Conservation (phyloP, 2,797 vertebrate genomes). For the Rhinogobio ventralis region DNA sequence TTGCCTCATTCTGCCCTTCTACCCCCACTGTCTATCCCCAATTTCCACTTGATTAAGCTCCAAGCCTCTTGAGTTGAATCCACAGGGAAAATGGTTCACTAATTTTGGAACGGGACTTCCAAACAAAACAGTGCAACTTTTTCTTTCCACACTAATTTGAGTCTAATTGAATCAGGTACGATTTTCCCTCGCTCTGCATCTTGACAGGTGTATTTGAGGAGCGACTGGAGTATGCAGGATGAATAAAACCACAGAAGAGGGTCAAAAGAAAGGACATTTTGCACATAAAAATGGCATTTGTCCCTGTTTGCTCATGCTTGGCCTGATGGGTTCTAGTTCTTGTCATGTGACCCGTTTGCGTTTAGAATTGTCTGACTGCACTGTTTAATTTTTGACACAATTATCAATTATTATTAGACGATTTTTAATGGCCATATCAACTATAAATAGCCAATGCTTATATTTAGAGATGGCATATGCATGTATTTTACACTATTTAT, state of each 20-base stretch:
- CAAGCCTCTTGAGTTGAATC: slow-evolving; percentile 77
- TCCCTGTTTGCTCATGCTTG: slow-evolving; percentile 26
- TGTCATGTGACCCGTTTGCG: background rate
- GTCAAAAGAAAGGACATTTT: slow-evolving; percentile 5
- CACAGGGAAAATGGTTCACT: slow-evolving; percentile 78
- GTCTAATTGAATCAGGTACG: slow-evolving; percentile 35
- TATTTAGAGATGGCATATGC: background rate
- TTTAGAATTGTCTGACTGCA: too few relatives aligned
- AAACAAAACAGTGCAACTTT: slow-evolving; percentile 65
- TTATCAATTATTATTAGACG: background rate
- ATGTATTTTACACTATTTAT: background rate
- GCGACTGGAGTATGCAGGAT: background rate
- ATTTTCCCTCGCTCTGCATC: slow-evolving; percentile 21
- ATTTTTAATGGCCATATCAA: too few relatives aligned
- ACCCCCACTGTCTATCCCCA: slow-evolving; percentile 70
- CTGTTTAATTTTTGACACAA: background rate
- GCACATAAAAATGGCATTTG: slow-evolving; percentile 6
- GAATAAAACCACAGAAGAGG: background rate
- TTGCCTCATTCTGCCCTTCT: slow-evolving; percentile 78
- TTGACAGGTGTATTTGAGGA: slow-evolving; percentile 25
- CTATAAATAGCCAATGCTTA: background rate
- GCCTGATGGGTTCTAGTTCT: slow-evolving; percentile 3
- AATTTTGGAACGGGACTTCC: slow-evolving; percentile 69
- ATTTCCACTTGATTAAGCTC: slow-evolving; percentile 86
- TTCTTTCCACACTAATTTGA: slow-evolving; percentile 44